Base-by-base conservation (phyloP, 1,140 invertebrate species). In the Ruditapes philippinarum region DNA sequence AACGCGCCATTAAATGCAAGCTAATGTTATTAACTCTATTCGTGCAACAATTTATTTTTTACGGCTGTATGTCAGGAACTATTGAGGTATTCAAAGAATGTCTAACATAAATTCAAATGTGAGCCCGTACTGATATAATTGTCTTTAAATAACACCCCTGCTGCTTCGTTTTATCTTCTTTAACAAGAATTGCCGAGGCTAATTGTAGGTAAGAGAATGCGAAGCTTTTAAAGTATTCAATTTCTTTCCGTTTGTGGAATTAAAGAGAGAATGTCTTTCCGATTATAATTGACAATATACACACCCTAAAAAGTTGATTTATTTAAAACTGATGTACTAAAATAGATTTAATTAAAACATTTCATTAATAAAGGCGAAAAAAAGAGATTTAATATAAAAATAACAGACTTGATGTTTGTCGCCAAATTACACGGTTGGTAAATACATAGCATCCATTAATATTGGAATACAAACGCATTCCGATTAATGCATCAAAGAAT, bases 161-260 rank as follows among this genome's bases (percentile, higher is more conserved):
- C 7, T 17, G 78, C 54, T 62, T 57, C 78, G 60, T 36, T 54
- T 80, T 36, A 80, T 80, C 78, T n/a, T 80, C 36, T 60, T 38
- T 80, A 38, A 57, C 51, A 80, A 36, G 45, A 62, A 80, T 57
- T 54, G 54, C 31, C n/a, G 22, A 36, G 25, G 25, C n/a, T 80
- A 80, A 80, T 80, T 54, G 54, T 51, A 57, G 51, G 78, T 80
- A 49, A 7, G 45, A 11, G 49, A 49, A 31, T 80, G 40, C 14
- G 1, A 60, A 36, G 78, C 49, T 57, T 80, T 80, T 57, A 54
- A 80, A 31, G 49, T 57, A 80, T 78, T 78, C 74, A 60, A 80
- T 57, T 80, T 80, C 36, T 51, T 19, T 25, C 49, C 38, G 60
- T 80, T 80, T 80, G 33, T n/a, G 19, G 31, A 49, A 60, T 36